Conservation (phyloP, 1,140 invertebrate genomes). For the Zophobas morio region DNA sequence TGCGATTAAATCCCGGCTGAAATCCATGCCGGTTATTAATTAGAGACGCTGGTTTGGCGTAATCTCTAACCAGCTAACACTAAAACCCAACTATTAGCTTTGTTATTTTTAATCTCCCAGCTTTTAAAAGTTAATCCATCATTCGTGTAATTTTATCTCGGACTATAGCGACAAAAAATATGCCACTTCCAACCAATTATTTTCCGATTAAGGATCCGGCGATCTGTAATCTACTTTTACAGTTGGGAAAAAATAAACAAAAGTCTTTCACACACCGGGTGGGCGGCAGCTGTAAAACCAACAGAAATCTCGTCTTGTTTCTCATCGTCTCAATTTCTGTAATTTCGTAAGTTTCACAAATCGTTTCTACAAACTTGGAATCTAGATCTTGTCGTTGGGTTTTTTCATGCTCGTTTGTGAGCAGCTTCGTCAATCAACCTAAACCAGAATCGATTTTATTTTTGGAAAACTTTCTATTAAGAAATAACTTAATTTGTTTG, state of each 20-base stretch:
- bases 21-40: conserved; percentile 9
- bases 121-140: not conserved
- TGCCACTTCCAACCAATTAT: not conserved
- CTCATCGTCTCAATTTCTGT: too few relatives aligned
- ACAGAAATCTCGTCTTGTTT: too few relatives aligned
- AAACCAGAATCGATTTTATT: not conserved
- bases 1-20: not conserved
- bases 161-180: not conserved
- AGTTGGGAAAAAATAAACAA: not conserved
- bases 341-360: too few relatives aligned
- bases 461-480: not conserved
- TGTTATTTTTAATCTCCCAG: not conserved
- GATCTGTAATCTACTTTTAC: not conserved
- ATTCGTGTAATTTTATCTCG: not conserved
- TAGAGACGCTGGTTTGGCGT: not conserved
- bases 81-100: not conserved
- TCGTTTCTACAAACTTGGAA: too few relatives aligned
- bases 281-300: too few relatives aligned
- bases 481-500: not conserved
- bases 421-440: too few relatives aligned
- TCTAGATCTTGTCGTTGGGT: not conserved
- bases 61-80: not conserved
- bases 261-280: too few relatives aligned
- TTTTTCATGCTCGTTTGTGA: too few relatives aligned
- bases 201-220: not conserved